Percentiles rank a stretch among this genome's conserved stretches.
Evolutionary conservation across 2,797 vertebrate species (phyloP).

Genomic region (Labeo calbasu): DNA sequence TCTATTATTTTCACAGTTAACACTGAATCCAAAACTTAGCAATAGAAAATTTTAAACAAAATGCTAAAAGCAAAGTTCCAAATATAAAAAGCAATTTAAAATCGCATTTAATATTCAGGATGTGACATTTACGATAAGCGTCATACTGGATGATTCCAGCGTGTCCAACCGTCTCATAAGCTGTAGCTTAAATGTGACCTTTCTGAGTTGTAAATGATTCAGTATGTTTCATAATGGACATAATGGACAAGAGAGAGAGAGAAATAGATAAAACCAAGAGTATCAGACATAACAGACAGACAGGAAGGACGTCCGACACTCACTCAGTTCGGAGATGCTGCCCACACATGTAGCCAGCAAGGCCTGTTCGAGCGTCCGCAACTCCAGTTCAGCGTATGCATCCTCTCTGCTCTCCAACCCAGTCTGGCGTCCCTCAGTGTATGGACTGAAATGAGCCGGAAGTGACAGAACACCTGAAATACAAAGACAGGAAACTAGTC

Average conservation of each 20-base stretch:
- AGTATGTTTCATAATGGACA: neutral
- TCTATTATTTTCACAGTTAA: neutral
- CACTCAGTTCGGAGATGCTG: constrained; percentile 97
- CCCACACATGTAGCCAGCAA: constrained; percentile 96
- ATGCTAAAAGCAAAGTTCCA: neutral
- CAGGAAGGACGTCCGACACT: constrained; percentile 69
- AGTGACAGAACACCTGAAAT: constrained; percentile 88
- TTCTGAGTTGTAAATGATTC: constrained; percentile 11
- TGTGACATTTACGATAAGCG: neutral
- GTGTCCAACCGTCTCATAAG: neutral
- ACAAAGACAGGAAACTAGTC: constrained; percentile 20
- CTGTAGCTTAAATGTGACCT: neutral
- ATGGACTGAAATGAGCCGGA: constrained; percentile 95
- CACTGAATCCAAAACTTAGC: neutral
- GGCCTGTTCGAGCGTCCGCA: constrained; percentile 95
- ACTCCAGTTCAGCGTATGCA: constrained; percentile 93
- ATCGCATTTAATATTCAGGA: neutral
- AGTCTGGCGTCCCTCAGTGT: constrained; percentile 85
- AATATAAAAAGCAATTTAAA: neutral
- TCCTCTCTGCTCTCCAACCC: constrained; percentile 87
- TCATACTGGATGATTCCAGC: neutral
- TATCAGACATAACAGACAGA: constrained; percentile 22
- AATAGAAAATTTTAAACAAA: neutral
- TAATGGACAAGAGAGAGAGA: neutral
- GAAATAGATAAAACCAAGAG: constrained; percentile 12